These are phyloP conservation scores for Dipodomys merriami DNA, from an alignment of 2,113 vertebrate species.

Conservation along the genomic window DNA sequence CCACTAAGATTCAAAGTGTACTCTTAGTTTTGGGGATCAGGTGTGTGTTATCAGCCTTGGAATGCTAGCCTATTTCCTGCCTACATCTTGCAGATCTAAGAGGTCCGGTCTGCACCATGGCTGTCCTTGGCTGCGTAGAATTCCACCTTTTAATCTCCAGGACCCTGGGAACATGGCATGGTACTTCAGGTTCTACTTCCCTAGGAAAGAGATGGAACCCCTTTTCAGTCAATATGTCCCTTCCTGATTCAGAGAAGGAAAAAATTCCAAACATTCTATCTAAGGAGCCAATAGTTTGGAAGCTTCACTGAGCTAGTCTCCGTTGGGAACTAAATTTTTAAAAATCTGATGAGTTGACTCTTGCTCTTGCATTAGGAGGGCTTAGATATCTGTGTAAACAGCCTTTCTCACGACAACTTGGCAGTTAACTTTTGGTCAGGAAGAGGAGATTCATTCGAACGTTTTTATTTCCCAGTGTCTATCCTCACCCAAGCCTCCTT, in stretches of 20 bases:
- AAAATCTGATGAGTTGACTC: not conserved
- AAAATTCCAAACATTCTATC: not conserved
- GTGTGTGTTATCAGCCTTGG: not conserved
- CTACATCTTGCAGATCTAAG: not conserved
- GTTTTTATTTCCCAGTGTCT: constrained; percentile 55
- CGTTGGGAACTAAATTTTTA: not conserved
- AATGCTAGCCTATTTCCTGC: not conserved
- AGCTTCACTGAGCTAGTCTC: not conserved
- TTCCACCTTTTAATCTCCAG: not conserved
- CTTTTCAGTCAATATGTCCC: not conserved
- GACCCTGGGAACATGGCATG: not conserved
- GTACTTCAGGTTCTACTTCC: not conserved
- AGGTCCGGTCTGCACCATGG: not conserved
- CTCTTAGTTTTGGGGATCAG: not conserved
- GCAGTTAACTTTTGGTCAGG: constrained; percentile 35
- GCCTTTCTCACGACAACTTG: constrained; percentile 39
- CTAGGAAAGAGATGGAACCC: not conserved
- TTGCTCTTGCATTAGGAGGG: not conserved
- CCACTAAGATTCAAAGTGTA: not conserved
- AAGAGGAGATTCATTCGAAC: constrained; percentile 15
- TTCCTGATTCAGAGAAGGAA: not conserved
- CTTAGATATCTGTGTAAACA: not conserved
- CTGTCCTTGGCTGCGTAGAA: not conserved
- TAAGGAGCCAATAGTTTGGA: not conserved
- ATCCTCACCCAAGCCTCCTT: not conserved